Evolutionary conservation across 2,797 vertebrate genomes (phyloP).

Genomic region (Propithecus perrieri): DNA sequence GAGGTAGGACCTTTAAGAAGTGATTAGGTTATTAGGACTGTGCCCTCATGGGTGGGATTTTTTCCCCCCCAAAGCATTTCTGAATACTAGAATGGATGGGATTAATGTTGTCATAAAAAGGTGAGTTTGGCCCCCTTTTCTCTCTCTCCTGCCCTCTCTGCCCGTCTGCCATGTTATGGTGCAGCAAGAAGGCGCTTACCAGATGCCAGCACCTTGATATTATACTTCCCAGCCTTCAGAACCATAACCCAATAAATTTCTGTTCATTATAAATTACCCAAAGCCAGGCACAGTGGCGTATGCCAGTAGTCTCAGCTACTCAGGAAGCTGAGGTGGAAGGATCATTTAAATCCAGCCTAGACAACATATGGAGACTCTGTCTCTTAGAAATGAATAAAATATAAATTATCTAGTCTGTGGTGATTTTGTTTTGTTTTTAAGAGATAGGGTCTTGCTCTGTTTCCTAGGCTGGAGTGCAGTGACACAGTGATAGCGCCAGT

Average conservation of each 20-base stretch:
- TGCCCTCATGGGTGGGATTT: neutral
- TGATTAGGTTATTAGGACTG: neutral
- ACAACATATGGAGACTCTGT: too few relatives aligned
- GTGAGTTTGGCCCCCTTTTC: neutral
- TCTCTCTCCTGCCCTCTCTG: neutral
- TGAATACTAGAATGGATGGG: neutral
- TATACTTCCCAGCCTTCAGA: neutral
- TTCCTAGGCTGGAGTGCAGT: too few relatives aligned
- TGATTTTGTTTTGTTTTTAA: too few relatives aligned
- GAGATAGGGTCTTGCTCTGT: too few relatives aligned
- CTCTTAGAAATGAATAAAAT: too few relatives aligned
- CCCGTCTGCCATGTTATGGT: neutral
- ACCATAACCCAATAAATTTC: neutral
- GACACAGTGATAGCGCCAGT: too few relatives aligned
- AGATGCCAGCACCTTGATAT: neutral
- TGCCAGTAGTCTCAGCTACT: too few relatives aligned
- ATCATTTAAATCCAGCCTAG: too few relatives aligned
- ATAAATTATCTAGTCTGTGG: too few relatives aligned
- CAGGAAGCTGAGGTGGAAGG: too few relatives aligned
- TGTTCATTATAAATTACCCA: neutral
- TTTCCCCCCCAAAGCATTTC: too few relatives aligned
- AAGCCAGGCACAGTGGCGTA: neutral
- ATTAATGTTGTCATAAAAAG: neutral
- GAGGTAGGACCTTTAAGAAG: neutral
- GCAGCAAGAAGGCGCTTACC: neutral